phyloP scores from a whole-genome alignment of 2,113 vertebrate genomes.

The Ondatra zibethicus region DNA sequence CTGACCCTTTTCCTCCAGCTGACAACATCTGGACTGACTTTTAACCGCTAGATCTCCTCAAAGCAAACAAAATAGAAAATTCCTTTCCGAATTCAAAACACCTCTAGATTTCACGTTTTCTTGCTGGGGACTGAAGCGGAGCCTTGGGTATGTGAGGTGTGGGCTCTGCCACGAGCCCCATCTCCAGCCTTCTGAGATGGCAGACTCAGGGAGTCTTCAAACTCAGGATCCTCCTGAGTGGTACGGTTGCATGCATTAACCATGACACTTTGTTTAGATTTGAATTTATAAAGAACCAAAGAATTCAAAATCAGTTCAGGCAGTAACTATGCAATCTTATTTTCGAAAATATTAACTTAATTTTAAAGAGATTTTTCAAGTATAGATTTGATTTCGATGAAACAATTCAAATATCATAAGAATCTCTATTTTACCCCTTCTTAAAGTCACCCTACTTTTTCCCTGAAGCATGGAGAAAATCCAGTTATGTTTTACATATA shows the following conservation, averaged over 20 bases:
- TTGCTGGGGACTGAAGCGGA: neutral
- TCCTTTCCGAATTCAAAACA: neutral
- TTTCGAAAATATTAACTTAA: neutral
- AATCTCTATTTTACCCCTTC: neutral
- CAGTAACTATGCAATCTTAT: neutral
- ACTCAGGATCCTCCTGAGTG: neutral
- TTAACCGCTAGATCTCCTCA: too few relatives aligned
- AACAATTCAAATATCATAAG: conserved; percentile 9
- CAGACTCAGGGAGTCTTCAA: neutral
- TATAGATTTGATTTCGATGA: neutral
- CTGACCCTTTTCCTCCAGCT: neutral
- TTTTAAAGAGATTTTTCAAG: neutral
- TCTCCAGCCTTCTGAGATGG: neutral
- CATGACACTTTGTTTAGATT: neutral
- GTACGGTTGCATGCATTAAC: neutral
- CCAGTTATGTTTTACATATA: neutral
- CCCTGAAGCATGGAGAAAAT: neutral
- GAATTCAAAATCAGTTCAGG: neutral
- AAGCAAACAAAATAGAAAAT: neutral
- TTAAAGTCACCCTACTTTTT: neutral
- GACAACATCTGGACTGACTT: neutral
- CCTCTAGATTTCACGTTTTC: neutral
- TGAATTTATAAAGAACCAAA: neutral
- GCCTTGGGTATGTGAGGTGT: neutral
- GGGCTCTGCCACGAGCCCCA: neutral